These are phyloP conservation scores for Heteractis magnifica DNA, from an alignment of 92 coral and sea anemone species.

Conservation along the genomic window DNA sequence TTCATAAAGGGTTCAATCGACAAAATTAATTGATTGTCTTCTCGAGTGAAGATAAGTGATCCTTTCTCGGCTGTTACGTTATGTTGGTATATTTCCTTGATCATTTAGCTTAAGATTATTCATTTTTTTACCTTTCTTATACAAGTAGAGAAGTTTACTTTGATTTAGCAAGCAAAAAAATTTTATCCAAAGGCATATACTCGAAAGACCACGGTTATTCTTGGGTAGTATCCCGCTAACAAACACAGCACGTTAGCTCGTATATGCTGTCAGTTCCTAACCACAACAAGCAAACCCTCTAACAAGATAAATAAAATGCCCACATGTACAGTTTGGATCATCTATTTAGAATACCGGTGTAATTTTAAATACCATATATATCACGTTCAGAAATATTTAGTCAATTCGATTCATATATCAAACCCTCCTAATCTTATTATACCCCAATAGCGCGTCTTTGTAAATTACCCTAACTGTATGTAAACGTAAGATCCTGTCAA, in stretches of 20 bases:
- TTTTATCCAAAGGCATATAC: background rate
- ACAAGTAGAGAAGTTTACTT: background rate
- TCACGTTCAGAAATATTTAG: background rate
- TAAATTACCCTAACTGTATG: slow-evolving; percentile 1
- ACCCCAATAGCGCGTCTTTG: slow-evolving; percentile 17
- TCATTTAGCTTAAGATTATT: background rate
- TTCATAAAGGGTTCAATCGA: slow-evolving; percentile 7
- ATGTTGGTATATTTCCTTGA: background rate
- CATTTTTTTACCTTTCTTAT: background rate
- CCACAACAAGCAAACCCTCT: slow-evolving; percentile 13
- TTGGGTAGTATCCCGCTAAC: slow-evolving; percentile 9
- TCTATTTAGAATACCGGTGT: background rate
- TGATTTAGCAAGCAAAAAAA: slow-evolving; percentile 5
- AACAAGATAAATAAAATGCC: background rate
- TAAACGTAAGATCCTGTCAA: slow-evolving; percentile 15
- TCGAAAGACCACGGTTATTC: slow-evolving; percentile 9
- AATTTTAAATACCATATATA: background rate
- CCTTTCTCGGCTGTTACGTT: background rate
- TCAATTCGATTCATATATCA: background rate
- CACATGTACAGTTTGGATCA: slow-evolving; percentile 5
- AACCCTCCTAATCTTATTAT: slow-evolving; percentile 12
- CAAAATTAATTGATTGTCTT: slow-evolving; percentile 13
- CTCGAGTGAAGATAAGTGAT: slow-evolving; percentile 14
- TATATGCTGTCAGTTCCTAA: slow-evolving; percentile 9
- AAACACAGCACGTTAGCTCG: slow-evolving; percentile 14